Evolutionary conservation across 2,797 vertebrate genomes (phyloP).

Genomic region (Scolopax rusticola): DNA sequence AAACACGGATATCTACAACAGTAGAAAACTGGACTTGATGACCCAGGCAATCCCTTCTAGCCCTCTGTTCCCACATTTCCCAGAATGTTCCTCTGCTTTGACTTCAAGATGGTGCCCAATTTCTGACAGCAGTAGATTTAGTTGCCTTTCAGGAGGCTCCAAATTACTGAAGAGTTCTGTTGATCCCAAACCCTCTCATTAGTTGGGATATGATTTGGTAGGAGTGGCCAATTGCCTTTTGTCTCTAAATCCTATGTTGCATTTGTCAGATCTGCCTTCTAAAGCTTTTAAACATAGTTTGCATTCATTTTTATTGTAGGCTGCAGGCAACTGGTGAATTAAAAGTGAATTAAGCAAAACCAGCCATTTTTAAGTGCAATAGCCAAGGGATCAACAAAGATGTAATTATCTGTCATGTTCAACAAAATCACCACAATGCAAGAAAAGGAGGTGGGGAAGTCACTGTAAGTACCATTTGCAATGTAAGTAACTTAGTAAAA

Average conservation of each 20-base stretch:
- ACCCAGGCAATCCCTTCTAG: not conserved
- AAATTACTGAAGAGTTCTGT: conserved; percentile 14
- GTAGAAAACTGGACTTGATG: conserved; percentile 22
- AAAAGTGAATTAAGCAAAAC: conserved; percentile 34
- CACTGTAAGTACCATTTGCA: not conserved
- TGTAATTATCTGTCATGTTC: conserved; percentile 23
- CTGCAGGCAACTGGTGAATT: conserved; percentile 23
- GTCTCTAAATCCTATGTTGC: conserved; percentile 40
- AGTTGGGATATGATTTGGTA: conserved; percentile 54
- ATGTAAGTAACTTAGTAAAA: not conserved
- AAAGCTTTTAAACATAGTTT: conserved; percentile 57
- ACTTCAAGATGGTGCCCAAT: conserved; percentile 11
- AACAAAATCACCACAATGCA: not conserved
- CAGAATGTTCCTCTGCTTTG: conserved; percentile 28
- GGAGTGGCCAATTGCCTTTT: conserved; percentile 42
- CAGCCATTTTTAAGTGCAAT: conserved; percentile 31
- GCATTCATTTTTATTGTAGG: conserved; percentile 33
- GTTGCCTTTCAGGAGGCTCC: not conserved
- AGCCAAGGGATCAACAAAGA: conserved; percentile 8
- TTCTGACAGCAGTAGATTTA: conserved; percentile 42
- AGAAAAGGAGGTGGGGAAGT: not conserved
- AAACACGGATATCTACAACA: conserved; percentile 28
- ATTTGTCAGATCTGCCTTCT: conserved; percentile 60
- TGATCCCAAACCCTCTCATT: conserved; percentile 48
- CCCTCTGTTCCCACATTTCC: not conserved